Conservation (phyloP, 2,113 vertebrate genomes). For the Pachycephala philippinensis region DNA sequence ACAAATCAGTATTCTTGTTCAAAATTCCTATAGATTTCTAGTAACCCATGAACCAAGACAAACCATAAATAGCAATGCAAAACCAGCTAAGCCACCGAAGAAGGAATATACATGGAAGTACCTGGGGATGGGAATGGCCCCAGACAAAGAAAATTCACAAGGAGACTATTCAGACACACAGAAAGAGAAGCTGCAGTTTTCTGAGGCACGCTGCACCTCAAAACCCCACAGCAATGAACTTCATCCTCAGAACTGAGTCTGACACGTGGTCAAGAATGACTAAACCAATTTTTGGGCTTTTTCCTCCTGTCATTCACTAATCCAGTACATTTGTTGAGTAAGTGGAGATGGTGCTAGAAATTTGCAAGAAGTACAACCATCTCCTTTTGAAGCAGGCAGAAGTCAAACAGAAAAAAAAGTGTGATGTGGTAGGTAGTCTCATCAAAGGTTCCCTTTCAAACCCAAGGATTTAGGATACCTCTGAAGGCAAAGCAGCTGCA, state of each 20-base stretch:
- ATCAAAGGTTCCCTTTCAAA: background rate
- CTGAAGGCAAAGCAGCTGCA: background rate
- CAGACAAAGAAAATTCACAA: background rate
- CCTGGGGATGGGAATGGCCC: background rate
- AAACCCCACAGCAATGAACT: background rate
- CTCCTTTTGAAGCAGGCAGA: background rate
- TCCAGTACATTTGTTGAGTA: background rate
- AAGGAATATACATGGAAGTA: background rate
- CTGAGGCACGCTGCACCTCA: background rate
- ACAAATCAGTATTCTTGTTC: background rate
- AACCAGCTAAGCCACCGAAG: background rate
- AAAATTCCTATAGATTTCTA: background rate
- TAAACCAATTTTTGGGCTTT: accelerated
- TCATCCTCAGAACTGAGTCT: background rate
- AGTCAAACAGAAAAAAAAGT: background rate
- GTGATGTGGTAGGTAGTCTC: background rate
- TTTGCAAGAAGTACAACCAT: background rate
- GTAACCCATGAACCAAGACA: background rate
- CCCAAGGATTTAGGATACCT: background rate
- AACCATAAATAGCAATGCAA: background rate
- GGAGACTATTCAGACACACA: background rate
- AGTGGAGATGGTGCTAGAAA: background rate
- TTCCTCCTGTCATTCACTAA: background rate
- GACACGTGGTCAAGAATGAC: background rate
- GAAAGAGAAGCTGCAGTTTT: background rate